Percentiles rank a stretch among this genome's conserved stretches.
These are phyloP conservation scores for Aurelia aurita DNA, from an alignment of 30 jellyfish, hydroid and myxozoan species.

Conservation along the genomic window DNA sequence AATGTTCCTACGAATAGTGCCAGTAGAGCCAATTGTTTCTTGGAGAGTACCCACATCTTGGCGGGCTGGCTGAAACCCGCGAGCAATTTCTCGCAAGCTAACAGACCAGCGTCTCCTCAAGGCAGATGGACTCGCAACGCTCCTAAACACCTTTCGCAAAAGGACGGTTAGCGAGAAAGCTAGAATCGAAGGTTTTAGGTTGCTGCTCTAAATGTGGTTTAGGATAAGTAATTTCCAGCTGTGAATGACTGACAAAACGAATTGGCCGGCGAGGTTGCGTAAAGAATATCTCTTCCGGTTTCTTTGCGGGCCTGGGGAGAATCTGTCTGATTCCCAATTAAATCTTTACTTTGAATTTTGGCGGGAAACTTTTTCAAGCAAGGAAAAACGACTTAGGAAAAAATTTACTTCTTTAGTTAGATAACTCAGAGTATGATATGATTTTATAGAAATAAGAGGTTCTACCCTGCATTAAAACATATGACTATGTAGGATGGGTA, in stretches of 20 bases:
- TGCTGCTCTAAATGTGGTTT: constrained; percentile 50
- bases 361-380: constrained; percentile 7
- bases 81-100: constrained; percentile 80
- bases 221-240: constrained; percentile 53
- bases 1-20: constrained; percentile 46
- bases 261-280: constrained; percentile 40
- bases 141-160: constrained; percentile 28
- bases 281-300: constrained; percentile 47
- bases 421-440: too few relatives aligned
- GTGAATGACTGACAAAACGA: constrained; percentile 70
- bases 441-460: too few relatives aligned
- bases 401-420: too few relatives aligned
- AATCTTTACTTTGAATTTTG: not conserved
- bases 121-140: constrained; percentile 41
- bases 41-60: constrained; percentile 74
- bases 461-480: too few relatives aligned
- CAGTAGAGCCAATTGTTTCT: constrained; percentile 25
- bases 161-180: not conserved
- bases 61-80: constrained; percentile 87
- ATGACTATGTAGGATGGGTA: too few relatives aligned
- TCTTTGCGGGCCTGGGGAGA: constrained; percentile 22
- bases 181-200: not conserved
- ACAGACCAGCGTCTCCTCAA: constrained; percentile 67
- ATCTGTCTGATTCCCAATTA: constrained; percentile 1
- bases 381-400: too few relatives aligned